phyloP scores from a whole-genome alignment of 2,113 vertebrate species.

The Oncorhynchus kisutch region DNA sequence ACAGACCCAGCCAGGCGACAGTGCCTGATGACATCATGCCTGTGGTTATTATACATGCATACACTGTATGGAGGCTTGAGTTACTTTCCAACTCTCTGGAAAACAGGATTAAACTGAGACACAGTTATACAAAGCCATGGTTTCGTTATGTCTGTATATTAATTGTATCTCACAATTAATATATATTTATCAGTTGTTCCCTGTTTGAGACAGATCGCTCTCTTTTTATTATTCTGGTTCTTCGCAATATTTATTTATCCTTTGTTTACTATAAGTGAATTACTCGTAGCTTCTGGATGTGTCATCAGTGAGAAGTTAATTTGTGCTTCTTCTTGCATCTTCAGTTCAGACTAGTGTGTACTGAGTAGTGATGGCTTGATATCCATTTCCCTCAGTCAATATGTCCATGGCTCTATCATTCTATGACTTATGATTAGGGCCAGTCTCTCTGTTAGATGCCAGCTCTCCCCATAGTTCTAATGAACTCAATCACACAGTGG shows the following conservation, averaged over 20 bases:
- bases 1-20: constrained; percentile 39
- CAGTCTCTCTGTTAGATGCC: not conserved
- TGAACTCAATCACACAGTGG: not conserved
- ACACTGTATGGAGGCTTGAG: constrained; percentile 16
- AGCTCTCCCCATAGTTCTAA: not conserved
- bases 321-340: not conserved
- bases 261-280: not conserved
- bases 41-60: constrained; percentile 43
- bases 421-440: not conserved
- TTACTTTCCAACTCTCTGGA: constrained; percentile 20
- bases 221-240: too few species aligned
- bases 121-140: not conserved
- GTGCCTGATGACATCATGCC: constrained; percentile 60
- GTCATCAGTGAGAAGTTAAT: not conserved
- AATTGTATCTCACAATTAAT: too few species aligned
- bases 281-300: not conserved
- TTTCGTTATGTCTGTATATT: too few species aligned
- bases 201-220: too few species aligned
- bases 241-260: too few species aligned
- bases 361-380: too few species aligned
- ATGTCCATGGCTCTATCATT: too few species aligned
- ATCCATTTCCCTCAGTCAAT: too few species aligned
- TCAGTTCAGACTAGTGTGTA: too few species aligned
- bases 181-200: too few species aligned
- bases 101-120: constrained; percentile 18